Percentiles rank a stretch among this genome's conserved stretches.
phyloP scores from a whole-genome alignment of 2,888 invertebrate genomes.

The Acleris literana region DNA sequence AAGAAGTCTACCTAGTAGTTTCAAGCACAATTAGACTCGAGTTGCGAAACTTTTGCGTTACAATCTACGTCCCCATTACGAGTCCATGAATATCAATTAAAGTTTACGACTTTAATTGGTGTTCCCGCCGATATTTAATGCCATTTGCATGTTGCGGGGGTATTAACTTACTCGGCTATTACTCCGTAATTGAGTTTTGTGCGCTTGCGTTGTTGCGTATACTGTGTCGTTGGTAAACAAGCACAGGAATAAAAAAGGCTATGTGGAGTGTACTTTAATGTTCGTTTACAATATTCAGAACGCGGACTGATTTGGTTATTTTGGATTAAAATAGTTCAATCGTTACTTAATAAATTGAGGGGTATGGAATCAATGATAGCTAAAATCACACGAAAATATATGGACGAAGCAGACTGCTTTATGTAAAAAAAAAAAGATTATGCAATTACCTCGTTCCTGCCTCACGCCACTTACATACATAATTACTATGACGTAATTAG shows the following conservation, averaged over 20 bases:
- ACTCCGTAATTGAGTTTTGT: conserved; percentile 63
- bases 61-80: conserved; percentile 59
- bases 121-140: conserved; percentile 66
- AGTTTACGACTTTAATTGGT: conserved; percentile 70
- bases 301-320: no score
- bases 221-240: conserved; percentile 41
- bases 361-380: no score
- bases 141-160: conserved; percentile 67
- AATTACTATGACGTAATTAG: conserved; percentile 59
- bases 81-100: conserved; percentile 74
- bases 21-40: conserved; percentile 53
- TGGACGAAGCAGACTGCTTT: no score
- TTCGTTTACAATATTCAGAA: no score
- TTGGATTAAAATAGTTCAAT: no score
- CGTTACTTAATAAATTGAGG: no score
- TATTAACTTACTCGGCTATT: conserved; percentile 63
- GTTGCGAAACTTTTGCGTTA: conserved; percentile 49
- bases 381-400: no score
- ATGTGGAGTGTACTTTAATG: no score
- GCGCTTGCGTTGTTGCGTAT: conserved; percentile 52
- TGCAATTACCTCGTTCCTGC: conserved; percentile 53
- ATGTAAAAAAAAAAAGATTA: no score
- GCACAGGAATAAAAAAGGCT: no score
- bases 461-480: conserved; percentile 62
- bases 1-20: conserved; percentile 40